Percentiles rank a stretch among this genome's conserved stretches.
Conservation (phyloP, 2,797 vertebrate genomes). For the Acipenser transmontanus region DNA sequence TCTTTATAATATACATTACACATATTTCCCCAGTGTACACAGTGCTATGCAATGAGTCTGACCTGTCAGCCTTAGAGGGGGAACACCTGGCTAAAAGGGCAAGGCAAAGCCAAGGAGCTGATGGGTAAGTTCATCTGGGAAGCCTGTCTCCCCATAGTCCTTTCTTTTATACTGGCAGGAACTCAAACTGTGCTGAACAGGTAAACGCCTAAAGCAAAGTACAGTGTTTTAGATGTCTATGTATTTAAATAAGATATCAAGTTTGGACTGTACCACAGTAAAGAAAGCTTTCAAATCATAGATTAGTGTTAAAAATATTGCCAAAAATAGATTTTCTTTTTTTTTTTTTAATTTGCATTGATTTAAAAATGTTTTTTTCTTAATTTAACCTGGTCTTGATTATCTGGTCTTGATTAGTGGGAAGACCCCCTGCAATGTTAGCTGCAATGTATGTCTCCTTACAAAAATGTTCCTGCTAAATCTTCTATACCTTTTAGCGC, state of each 20-base stretch:
- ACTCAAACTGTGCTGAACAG: too few species aligned
- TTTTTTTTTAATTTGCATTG: too few species aligned
- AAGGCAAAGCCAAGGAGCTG: slow-evolving; percentile 51
- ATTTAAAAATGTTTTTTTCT: too few species aligned
- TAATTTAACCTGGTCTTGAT: neutral
- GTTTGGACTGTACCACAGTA: too few species aligned
- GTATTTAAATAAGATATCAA: too few species aligned
- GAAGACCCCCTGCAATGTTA: neutral
- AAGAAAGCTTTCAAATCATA: too few species aligned
- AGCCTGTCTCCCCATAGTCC: too few species aligned
- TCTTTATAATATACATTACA: too few species aligned
- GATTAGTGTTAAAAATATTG: too few species aligned
- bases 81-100: slow-evolving; percentile 77
- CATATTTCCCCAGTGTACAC: slow-evolving; percentile 61
- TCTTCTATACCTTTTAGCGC: neutral
- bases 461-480: neutral
- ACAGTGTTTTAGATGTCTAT: too few species aligned
- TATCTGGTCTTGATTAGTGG: neutral
- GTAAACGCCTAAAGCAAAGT: too few species aligned
- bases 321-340: too few species aligned
- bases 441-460: neutral
- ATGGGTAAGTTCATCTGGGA: slow-evolving; percentile 53
- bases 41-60: slow-evolving; percentile 62
- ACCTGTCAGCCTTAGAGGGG: slow-evolving; percentile 58
- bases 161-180: neutral